A percentile compares a stretch with the other conserved stretches of the same genome.
phyloP scores from a whole-genome alignment of 2,113 vertebrate genomes.

The Cyprinodon brontotheroides region DNA sequence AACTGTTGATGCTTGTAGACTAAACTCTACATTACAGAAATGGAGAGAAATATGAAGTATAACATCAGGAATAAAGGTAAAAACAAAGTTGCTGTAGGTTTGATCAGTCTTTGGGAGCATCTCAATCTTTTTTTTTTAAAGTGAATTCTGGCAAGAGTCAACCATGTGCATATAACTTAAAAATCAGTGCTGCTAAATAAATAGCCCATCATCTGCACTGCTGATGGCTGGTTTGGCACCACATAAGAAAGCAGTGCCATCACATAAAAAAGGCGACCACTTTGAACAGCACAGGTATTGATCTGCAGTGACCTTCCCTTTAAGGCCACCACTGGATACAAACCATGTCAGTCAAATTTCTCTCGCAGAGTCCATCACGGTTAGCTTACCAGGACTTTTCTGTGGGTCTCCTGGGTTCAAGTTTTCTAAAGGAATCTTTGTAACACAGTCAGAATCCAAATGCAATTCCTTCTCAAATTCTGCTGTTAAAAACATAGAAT shows the following conservation, averaged over 20 bases:
- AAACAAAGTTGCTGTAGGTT: not conserved
- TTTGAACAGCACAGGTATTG: not conserved
- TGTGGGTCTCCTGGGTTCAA: not conserved
- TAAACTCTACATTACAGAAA: not conserved
- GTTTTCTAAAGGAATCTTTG: not conserved
- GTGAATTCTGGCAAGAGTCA: not conserved
- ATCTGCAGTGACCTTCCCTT: constrained; percentile 4
- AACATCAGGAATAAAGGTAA: not conserved
- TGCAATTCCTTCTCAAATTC: not conserved
- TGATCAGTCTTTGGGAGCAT: not conserved
- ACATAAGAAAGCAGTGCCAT: not conserved
- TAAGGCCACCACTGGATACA: not conserved
- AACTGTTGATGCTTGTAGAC: not conserved
- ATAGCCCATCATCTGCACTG: not conserved
- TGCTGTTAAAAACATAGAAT: not conserved
- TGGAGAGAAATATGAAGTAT: not conserved
- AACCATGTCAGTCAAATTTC: not conserved
- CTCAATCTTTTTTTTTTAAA: not conserved
- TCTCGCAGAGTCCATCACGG: not conserved
- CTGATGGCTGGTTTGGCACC: not conserved
- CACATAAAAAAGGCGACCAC: not conserved
- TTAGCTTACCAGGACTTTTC: not conserved
- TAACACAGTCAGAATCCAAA: not conserved
- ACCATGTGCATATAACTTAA: not conserved
- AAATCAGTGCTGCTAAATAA: not conserved